Evolutionary conservation across 2,888 invertebrate species (phyloP).

Genomic region (Dicranocentrus wangi): DNA sequence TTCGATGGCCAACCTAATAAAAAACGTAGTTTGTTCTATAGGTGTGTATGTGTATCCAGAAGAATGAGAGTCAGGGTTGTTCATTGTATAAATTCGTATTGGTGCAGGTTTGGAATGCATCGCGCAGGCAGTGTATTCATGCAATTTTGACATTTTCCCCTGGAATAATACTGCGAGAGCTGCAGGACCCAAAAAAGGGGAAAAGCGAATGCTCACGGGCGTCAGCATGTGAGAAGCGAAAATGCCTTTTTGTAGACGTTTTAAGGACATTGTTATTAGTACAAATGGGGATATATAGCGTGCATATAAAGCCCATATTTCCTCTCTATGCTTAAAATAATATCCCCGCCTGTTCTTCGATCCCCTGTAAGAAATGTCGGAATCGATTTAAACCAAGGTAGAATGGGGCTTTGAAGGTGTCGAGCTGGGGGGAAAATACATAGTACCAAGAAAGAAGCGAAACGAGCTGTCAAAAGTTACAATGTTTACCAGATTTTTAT

Average conservation of each 20-base stretch:
- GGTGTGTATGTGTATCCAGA: neutral
- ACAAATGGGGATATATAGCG: slow-evolving; percentile 5
- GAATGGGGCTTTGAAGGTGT: neutral
- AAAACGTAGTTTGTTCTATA: too few relatives aligned
- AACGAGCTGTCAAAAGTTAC: slow-evolving; percentile 21
- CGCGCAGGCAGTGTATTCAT: slow-evolving; percentile 29
- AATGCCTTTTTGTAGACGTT: slow-evolving; percentile 10
- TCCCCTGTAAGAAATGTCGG: slow-evolving; percentile 29
- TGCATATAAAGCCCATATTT: slow-evolving; percentile 45
- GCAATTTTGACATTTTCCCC: slow-evolving; percentile 60
- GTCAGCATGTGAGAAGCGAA: slow-evolving; percentile 17
- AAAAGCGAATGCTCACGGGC: slow-evolving; percentile 24
- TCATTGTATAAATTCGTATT: neutral
- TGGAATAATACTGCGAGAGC: slow-evolving; percentile 31
- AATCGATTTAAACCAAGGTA: slow-evolving; percentile 11
- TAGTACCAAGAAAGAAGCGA: neutral
- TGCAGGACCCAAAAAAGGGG: slow-evolving; percentile 19
- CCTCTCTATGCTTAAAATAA: slow-evolving; percentile 47
- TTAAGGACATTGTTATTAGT: slow-evolving; percentile 28
- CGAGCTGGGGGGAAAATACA: too few relatives aligned
- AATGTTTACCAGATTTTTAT: neutral
- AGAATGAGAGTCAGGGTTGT: neutral
- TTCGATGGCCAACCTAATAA: too few relatives aligned
- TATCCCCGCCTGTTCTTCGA: slow-evolving; percentile 62
- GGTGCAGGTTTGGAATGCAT: slow-evolving; percentile 21